Conservation (phyloP, 1,140 invertebrate species). For the Temnothorax longispinosus region DNA sequence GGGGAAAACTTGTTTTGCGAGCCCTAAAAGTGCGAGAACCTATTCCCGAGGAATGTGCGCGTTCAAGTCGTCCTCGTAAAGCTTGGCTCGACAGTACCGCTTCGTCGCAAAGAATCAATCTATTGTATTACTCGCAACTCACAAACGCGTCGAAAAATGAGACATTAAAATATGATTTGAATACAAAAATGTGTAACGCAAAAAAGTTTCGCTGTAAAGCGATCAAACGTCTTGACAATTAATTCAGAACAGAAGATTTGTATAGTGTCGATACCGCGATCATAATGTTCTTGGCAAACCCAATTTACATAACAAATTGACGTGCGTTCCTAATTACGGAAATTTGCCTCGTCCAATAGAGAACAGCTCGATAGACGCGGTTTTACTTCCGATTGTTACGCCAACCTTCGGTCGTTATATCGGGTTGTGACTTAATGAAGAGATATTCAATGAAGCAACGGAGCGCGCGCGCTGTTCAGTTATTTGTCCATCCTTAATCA, state of each 20-base stretch:
- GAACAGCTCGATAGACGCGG: slow-evolving; percentile 11
- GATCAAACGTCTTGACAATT: not conserved
- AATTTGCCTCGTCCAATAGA: not conserved
- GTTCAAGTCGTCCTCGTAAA: slow-evolving; percentile 2
- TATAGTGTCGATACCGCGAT: not conserved
- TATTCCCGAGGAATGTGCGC: not conserved
- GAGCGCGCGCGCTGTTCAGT: slow-evolving; percentile 35
- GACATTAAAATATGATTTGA: not conserved
- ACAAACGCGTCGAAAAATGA: not conserved
- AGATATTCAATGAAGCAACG: slow-evolving; percentile 46
- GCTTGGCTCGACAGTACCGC: not conserved
- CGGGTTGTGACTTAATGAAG: slow-evolving; percentile 41
- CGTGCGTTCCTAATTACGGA: not conserved
- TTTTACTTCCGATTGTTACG: slow-evolving; percentile 49
- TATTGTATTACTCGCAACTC: not conserved
- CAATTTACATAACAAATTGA: slow-evolving; percentile 41
- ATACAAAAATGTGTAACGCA: not conserved
- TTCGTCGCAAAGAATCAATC: not conserved
- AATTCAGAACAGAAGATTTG: not conserved
- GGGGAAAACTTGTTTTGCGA: slow-evolving; percentile 43
- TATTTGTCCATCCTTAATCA: slow-evolving; percentile 57
- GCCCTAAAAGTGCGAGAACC: slow-evolving; percentile 25
- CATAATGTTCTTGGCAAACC: not conserved
- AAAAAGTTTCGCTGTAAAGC: not conserved
- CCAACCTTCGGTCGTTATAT: slow-evolving; percentile 36